These are phyloP conservation scores for Drosophila monieri DNA, from an alignment of 2,888 invertebrate genomes.

Conservation along the genomic window DNA sequence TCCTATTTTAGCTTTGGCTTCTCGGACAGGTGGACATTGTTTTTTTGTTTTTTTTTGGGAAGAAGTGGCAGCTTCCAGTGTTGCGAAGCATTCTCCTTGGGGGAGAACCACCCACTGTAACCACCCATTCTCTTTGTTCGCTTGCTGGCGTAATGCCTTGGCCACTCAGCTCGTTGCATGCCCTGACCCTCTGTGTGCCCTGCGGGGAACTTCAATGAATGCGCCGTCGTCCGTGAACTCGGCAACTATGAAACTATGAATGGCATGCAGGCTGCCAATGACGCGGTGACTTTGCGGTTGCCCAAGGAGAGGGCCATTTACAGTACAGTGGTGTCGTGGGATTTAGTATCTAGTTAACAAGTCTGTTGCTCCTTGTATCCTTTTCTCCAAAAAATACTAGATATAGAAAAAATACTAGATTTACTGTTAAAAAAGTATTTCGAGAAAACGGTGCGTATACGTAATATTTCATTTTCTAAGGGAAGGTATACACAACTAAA, in stretches of 20 bases:
- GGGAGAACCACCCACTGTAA: background rate
- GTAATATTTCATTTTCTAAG: background rate
- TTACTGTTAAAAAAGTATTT: no score
- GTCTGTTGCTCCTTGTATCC: background rate
- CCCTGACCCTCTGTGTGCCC: constrained; percentile 12
- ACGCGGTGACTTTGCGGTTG: constrained; percentile 40
- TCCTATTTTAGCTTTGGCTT: background rate
- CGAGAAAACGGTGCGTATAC: background rate
- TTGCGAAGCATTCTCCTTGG: constrained; percentile 3
- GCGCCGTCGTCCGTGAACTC: constrained; percentile 67
- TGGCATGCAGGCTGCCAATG: constrained; percentile 48
- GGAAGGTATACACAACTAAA: background rate
- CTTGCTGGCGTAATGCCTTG: constrained; percentile 13
- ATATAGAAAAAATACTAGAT: no score
- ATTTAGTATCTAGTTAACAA: background rate
- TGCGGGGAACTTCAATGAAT: constrained; percentile 68
- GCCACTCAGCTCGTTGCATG: constrained; percentile 51
- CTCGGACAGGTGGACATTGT: constrained; percentile 5
- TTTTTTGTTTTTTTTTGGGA: background rate
- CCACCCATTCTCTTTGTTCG: constrained; percentile 12
- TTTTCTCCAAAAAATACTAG: no score
- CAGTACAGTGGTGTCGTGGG: background rate
- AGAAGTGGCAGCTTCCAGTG: constrained; percentile 48
- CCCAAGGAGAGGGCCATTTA: constrained; percentile 13
- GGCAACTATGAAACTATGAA: constrained; percentile 64